phyloP scores from a whole-genome alignment of 1,140 invertebrate species.

The Papilio xuthus region DNA sequence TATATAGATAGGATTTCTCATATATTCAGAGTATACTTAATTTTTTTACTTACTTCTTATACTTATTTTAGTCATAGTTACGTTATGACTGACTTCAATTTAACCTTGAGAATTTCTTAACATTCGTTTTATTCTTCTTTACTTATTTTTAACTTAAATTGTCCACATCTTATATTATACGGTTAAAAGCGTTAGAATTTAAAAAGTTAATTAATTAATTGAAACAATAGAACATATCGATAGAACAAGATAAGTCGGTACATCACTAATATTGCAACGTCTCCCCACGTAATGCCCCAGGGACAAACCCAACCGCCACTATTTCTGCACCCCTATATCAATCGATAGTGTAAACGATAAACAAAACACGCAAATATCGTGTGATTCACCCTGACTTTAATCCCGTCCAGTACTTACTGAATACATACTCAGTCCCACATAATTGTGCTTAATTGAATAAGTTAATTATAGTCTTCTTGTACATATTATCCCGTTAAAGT shows the following conservation, averaged over 20 bases:
- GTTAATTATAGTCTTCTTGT: slow-evolving; percentile 1
- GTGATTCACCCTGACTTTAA: slow-evolving; percentile 5
- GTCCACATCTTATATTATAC: too few relatives aligned
- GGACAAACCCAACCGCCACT: not conserved
- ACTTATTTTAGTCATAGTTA: too few relatives aligned
- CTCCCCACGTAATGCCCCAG: not conserved
- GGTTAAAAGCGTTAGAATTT: too few relatives aligned
- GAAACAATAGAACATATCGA: not conserved
- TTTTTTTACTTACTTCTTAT: too few relatives aligned
- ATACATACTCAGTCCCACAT: not conserved
- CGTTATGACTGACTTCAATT: too few relatives aligned
- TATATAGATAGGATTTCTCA: not conserved
- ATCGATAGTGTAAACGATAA: not conserved
- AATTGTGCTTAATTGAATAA: slow-evolving; percentile 23
- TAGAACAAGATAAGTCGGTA: not conserved
- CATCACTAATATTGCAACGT: not conserved
- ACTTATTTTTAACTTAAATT: too few relatives aligned
- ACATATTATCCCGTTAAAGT: not conserved
- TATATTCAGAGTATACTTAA: too few relatives aligned
- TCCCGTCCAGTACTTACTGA: not conserved
- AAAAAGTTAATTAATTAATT: too few relatives aligned
- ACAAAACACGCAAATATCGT: not conserved
- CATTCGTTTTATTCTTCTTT: too few relatives aligned
- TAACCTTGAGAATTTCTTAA: too few relatives aligned
- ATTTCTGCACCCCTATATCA: not conserved